Evolutionary conservation across 2,797 vertebrate genomes (phyloP).

Genomic region (Galagoides demidoff): DNA sequence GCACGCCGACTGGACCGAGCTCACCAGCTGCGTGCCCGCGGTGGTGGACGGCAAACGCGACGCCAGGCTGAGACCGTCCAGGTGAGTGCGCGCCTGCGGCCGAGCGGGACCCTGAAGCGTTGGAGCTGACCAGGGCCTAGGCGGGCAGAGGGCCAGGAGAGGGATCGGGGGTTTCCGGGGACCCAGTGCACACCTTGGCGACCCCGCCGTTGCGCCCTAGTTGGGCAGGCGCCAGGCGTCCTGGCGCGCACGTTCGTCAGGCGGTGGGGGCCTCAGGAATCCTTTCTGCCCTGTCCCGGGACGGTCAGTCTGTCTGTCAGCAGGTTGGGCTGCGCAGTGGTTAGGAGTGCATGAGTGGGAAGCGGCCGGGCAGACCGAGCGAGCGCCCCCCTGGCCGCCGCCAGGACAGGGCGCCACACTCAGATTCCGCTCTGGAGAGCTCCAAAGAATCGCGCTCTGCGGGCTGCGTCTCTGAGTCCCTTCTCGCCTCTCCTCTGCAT

Average conservation of each 20-base stretch:
- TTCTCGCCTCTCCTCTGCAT: neutral
- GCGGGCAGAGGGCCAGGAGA: neutral
- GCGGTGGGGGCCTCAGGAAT: neutral
- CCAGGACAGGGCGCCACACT: neutral
- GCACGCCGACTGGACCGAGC: constrained; percentile 98
- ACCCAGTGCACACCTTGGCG: neutral
- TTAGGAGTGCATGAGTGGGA: neutral
- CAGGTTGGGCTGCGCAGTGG: neutral
- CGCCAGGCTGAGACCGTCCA: constrained; percentile 85
- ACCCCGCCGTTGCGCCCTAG: neutral
- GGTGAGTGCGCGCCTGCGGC: constrained; percentile 80
- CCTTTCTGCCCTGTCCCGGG: neutral
- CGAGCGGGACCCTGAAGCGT: neutral
- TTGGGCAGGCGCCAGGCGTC: neutral
- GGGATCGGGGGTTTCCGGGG: neutral
- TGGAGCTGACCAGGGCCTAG: neutral
- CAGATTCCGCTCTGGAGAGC: neutral
- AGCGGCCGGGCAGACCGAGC: neutral
- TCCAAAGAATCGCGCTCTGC: neutral
- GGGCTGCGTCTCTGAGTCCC: neutral
- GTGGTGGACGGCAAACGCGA: constrained; percentile 91
- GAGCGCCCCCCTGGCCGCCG: neutral
- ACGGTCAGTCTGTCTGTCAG: neutral
- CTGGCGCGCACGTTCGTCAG: neutral
- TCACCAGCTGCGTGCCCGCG: constrained; percentile 95